Conservation (phyloP, 2,797 vertebrate genomes). For the Psittacula echo region DNA sequence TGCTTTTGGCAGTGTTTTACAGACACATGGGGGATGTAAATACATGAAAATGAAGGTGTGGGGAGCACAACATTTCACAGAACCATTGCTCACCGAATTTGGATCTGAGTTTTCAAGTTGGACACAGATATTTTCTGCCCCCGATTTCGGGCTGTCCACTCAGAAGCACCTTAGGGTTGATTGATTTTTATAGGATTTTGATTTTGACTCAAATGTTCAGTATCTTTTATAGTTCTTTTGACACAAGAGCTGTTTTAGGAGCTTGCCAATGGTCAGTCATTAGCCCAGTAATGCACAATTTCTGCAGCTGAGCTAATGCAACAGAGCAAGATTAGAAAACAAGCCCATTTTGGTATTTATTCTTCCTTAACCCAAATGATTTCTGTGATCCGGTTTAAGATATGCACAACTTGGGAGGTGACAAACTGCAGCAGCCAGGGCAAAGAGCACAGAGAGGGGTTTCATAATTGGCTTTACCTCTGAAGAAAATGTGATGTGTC, state of each 20-base stretch:
- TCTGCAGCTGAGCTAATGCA: background rate
- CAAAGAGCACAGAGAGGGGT: background rate
- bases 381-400: background rate
- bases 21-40: background rate
- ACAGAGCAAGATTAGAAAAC: background rate
- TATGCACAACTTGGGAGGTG: background rate
- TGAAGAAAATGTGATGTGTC: background rate
- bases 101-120: background rate
- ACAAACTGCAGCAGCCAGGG: background rate
- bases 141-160: background rate
- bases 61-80: background rate
- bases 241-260: background rate
- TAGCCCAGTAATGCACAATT: background rate
- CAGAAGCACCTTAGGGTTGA: background rate
- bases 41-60: background rate
- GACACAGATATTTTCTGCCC: accelerated
- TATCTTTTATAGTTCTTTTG: background rate
- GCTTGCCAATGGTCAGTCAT: background rate
- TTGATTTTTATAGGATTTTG: background rate
- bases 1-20: background rate
- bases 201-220: background rate
- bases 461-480: background rate
- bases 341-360: background rate
- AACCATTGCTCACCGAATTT: background rate
- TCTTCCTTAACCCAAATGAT: background rate